phyloP scores from a whole-genome alignment of 2,113 vertebrate species.

The Xenopus laevis region DNA sequence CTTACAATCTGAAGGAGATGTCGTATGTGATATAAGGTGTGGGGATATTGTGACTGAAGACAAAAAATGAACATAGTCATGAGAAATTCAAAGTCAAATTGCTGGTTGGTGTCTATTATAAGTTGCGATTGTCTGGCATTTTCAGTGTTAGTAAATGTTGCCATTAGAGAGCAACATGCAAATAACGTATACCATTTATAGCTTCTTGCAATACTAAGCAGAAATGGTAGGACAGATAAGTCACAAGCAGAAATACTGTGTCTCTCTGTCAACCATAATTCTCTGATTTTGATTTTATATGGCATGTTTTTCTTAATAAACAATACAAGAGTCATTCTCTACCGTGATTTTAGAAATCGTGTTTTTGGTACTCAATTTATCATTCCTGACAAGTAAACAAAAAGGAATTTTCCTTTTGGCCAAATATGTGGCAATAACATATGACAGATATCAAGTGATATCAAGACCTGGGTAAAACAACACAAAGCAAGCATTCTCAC shows the following conservation, averaged over 20 bases:
- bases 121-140: too few species aligned
- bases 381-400: conserved; percentile 44
- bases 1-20: too few species aligned
- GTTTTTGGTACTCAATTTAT: conserved; percentile 43
- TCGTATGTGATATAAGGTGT: too few species aligned
- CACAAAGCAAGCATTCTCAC: conserved; percentile 5
- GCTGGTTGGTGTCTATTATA: too few species aligned
- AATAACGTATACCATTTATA: conserved; percentile 3
- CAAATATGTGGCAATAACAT: conserved; percentile 40
- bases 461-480: conserved; percentile 20
- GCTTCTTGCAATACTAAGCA: conserved; percentile 5
- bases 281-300: conserved; percentile 24
- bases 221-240: background rate
- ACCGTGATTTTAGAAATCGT: conserved; percentile 39
- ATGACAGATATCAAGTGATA: conserved; percentile 44
- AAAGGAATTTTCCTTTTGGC: conserved; percentile 45
- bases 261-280: conserved; percentile 8
- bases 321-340: conserved; percentile 31
- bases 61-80: too few species aligned
- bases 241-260: conserved; percentile 14
- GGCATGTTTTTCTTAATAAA: conserved; percentile 41
- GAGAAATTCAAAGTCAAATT: too few species aligned
- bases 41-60: too few species aligned
- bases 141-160: too few species aligned
- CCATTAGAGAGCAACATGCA: too few species aligned